phyloP scores from a whole-genome alignment of 2,888 invertebrate species.

The Ornithoptera priamus region DNA sequence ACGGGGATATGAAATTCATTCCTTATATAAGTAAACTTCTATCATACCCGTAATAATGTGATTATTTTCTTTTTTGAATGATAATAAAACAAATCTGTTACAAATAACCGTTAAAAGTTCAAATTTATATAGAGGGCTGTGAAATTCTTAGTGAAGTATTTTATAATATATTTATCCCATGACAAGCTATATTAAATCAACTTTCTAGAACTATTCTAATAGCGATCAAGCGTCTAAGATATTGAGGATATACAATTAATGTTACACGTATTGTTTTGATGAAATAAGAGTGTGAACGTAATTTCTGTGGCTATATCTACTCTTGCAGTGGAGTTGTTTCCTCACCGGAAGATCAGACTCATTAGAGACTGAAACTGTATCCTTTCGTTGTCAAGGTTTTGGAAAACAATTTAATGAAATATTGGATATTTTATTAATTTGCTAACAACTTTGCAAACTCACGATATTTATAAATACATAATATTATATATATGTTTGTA shows the following conservation, averaged over 20 bases:
- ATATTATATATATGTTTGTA: background rate
- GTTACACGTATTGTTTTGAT: too few species aligned
- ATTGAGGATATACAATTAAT: too few species aligned
- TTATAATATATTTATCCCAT: constrained; percentile 38
- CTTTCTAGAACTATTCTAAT: constrained; percentile 6
- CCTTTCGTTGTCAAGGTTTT: too few species aligned
- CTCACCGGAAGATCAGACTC: too few species aligned
- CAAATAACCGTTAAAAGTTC: constrained; percentile 43
- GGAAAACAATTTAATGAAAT: too few species aligned
- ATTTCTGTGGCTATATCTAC: too few species aligned
- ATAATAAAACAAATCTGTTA: background rate
- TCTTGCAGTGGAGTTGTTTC: too few species aligned
- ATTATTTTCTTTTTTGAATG: background rate
- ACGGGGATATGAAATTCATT: too few species aligned
- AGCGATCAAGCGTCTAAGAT: background rate
- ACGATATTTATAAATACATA: background rate
- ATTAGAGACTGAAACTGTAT: too few species aligned
- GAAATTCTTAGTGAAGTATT: constrained; percentile 57
- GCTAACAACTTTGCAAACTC: background rate
- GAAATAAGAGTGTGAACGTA: too few species aligned
- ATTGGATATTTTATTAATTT: background rate
- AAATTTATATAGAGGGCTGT: constrained; percentile 60
- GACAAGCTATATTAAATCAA: background rate
- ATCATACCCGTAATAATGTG: background rate
- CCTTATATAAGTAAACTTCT: too few species aligned